Evolutionary conservation across 2,888 invertebrate genomes (phyloP), one percentile per base, ranked within the genome.

Genomic region (Leptura quadrifasciata): DNA sequence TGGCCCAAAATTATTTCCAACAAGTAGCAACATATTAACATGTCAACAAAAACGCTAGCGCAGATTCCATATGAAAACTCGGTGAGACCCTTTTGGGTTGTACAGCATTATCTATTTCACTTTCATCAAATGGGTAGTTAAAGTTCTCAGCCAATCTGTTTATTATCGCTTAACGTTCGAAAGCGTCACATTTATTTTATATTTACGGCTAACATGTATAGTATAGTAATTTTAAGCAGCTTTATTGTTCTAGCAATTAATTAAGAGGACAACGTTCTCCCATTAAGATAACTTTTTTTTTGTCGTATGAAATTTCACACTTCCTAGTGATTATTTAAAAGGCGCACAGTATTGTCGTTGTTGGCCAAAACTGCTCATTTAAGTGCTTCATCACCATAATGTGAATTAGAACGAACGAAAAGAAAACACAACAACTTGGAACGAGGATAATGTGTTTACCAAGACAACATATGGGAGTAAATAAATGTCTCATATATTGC

Each of bases 271-370:
- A 63, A 17, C 9, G 39, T 39, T 39, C 17, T 39, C 35, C 63
- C 63, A 63, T 63, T 63, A 24, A 35, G 63, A 63, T 63, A 63
- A 39, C 39, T 6, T 31, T 8, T 27, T 35, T 17, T 3, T 2
- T 63, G 63, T 12, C 35, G 18, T 39, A 1, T 31, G 24, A 39
- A 39, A 63, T 63, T 63, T 63, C 63, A 35, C 63, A 63, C 63
- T 63, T 63, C 63, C 63, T 31, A 63, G 63, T 17, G 35, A 63
- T 35, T 63, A 63, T 18, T 63, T 63, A 63, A 15, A 15, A 12
- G 15, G 5, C 5, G n/a, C 12, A 47, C 5, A 47, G n/a, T 47
- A 47, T 47, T 47, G 47, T 47, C 17, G 47, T 47, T 15, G 47
- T 47, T 47, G 47, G n/a, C n/a, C 47, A n/a, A 39, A 39, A 35